Evolutionary conservation across 2,797 vertebrate species (phyloP), one percentile per base, ranked within the genome.

Genomic region (Hypotaenidia philippensis): DNA sequence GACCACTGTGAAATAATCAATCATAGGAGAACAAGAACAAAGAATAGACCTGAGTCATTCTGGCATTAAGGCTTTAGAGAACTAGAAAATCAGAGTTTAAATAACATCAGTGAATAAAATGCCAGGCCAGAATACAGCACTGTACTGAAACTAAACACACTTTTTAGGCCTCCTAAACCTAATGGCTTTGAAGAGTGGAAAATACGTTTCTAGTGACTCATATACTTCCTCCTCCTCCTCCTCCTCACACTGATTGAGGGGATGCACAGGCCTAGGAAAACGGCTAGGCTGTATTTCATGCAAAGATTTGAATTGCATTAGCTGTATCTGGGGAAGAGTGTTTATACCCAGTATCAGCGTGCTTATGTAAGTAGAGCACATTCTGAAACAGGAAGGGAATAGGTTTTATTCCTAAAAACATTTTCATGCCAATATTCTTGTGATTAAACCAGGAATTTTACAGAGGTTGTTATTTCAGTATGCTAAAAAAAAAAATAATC

Each of bases 261-360:
- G 40, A 84, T 68, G 71, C 31, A 57, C 14, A 72, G 63, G 66
- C 82, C 61, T 74, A 66, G 44, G 53, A 83, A 93, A 89, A 91
- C 8, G 32, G 36, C 40, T 90, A 32, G 69, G 74, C n/a, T 91
- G 26, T 89, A 17, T 88, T 94, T 86, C 74, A 64, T 44, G 16
- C 27, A 44, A 72, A 69, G 45, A 50, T 89, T 78, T 83, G 61
- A 91, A 93, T 86, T 89, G 38, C 76, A 91, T 83, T 77, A 83
- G 38, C 57, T 88, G 22, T 65, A 83, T 91, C 64, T 40, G 57
- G 50, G 44, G 72, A 59, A 81, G 89, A 86, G 31, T 15, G 4
- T 86, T 94, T 71, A 64, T 61, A 75, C 23, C 13, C 55, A 38
- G 31, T 68, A 88, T 75, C 53, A 41, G 4, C 52, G 38, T 65